Conservation (phyloP, 2,888 invertebrate species). For the Antheraea yamamai region DNA sequence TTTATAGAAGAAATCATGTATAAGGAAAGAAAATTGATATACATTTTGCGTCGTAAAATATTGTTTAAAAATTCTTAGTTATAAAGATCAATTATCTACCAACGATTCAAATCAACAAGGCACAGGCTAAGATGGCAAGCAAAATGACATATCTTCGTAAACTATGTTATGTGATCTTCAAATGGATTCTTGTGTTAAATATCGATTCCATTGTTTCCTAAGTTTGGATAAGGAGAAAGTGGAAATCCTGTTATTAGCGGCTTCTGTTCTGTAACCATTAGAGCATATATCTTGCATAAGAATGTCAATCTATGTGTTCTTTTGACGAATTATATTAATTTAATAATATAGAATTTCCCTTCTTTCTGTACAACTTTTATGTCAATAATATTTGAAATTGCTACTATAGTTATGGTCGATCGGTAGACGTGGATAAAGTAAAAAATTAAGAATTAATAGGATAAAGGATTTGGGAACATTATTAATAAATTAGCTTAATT, state of each 20-base stretch:
- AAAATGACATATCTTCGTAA: neutral
- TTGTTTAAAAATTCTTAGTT: neutral
- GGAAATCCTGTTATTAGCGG: too few relatives aligned
- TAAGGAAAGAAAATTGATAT: too few relatives aligned
- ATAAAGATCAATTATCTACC: neutral
- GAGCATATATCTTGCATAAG: too few relatives aligned
- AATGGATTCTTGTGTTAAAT: neutral
- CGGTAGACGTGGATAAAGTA: neutral
- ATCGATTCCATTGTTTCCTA: neutral
- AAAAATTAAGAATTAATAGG: neutral
- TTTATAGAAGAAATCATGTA: too few relatives aligned
- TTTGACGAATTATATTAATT: neutral
- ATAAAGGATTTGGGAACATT: neutral
- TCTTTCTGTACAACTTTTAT: neutral
- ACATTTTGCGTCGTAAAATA: too few relatives aligned
- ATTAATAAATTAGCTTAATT: neutral
- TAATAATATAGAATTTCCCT: neutral
- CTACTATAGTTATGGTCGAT: neutral
- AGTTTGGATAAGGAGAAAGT: neutral
- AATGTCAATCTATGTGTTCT: too few relatives aligned
- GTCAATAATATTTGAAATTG: neutral
- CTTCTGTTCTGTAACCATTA: too few relatives aligned
- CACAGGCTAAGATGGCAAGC: too few relatives aligned
- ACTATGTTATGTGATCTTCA: neutral
- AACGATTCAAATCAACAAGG: too few relatives aligned